A percentile compares a stretch with the other conserved stretches of the same genome.
phyloP scores from a whole-genome alignment of 2,888 invertebrate species.

The Troilus luridus region DNA sequence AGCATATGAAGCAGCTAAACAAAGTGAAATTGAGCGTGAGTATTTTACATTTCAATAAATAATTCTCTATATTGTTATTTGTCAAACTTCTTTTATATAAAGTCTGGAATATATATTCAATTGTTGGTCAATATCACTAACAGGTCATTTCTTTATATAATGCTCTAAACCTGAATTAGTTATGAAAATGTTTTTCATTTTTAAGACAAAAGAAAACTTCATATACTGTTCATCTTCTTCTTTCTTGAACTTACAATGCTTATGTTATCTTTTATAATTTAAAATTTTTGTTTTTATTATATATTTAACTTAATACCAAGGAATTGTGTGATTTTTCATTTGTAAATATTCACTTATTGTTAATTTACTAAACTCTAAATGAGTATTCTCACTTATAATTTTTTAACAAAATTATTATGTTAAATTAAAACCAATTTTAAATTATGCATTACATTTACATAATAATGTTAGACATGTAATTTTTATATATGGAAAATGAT shows the following conservation, averaged over 20 bases:
- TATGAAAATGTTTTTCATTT: neutral
- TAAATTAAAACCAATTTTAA: neutral
- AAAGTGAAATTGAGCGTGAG: slow-evolving; percentile 68
- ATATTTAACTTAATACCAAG: neutral
- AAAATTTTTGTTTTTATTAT: neutral
- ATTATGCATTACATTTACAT: neutral
- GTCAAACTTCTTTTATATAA: neutral
- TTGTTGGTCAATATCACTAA: neutral
- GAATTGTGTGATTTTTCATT: too few species aligned
- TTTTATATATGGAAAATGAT: neutral
- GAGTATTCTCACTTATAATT: too few species aligned
- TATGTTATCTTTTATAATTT: neutral
- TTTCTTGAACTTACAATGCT: neutral
- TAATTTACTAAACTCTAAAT: neutral
- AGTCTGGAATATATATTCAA: neutral
- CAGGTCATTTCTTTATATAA: neutral
- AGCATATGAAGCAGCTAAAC: slow-evolving; percentile 85
- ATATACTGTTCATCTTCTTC: neutral
- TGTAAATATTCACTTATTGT: neutral
- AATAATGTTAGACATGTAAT: neutral
- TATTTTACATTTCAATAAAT: slow-evolving; percentile 48
- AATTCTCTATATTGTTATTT: neutral
- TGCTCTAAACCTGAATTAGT: neutral
- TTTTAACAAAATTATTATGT: neutral
- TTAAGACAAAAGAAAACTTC: neutral